Evolutionary conservation across 2,888 invertebrate species (phyloP).

Genomic region (Hipparchia semele): DNA sequence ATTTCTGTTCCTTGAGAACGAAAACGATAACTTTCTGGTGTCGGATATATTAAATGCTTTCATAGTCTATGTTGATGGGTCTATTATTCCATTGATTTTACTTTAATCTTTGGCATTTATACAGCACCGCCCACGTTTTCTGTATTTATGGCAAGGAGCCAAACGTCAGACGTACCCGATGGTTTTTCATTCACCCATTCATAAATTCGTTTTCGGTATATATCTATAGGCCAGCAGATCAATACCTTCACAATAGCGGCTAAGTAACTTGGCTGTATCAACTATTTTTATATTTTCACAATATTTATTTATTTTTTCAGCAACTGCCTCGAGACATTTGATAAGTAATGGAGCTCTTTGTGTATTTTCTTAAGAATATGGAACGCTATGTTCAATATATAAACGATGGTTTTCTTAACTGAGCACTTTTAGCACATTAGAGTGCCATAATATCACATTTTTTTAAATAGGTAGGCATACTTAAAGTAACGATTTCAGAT

Average conservation of each 20-base stretch:
- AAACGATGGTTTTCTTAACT: neutral
- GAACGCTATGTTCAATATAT: neutral
- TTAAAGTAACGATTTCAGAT: neutral
- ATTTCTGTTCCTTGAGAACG: too few relatives aligned
- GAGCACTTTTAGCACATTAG: neutral
- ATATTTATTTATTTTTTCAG: constrained; percentile 24
- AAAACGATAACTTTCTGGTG: too few relatives aligned
- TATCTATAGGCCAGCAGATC: constrained; percentile 35
- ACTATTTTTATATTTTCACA: constrained; percentile 17
- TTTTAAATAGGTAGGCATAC: neutral
- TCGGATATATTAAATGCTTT: neutral
- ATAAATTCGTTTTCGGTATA: constrained; percentile 53
- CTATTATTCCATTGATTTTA: constrained; percentile 31
- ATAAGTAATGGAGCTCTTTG: neutral
- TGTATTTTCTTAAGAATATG: neutral
- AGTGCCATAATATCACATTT: too few relatives aligned
- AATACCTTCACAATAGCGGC: constrained; percentile 25
- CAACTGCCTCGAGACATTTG: neutral
- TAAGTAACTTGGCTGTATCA: constrained; percentile 12
- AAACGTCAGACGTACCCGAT: constrained; percentile 47
- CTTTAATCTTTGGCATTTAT: constrained; percentile 64
- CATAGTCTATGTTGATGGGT: constrained; percentile 28
- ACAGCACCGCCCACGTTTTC: constrained; percentile 55
- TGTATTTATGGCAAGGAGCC: constrained; percentile 58
- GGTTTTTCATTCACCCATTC: constrained; percentile 52